phyloP scores from a whole-genome alignment of 1,140 invertebrate genomes.

The Drosophila subpulchrella region DNA sequence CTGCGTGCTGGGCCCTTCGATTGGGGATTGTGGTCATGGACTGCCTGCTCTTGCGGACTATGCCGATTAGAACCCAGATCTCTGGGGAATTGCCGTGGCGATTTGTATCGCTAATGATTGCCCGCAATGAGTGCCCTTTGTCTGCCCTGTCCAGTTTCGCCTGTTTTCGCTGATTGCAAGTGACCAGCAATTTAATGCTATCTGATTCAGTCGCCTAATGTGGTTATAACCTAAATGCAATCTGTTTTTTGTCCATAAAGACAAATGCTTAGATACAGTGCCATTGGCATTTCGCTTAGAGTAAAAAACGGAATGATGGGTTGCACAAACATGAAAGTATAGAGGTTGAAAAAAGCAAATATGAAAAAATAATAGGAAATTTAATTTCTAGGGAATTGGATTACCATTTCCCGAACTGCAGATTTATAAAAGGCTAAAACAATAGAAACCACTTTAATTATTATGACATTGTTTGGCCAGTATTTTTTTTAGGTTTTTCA shows the following conservation, averaged over 20 bases:
- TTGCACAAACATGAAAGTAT: neutral
- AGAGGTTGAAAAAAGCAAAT: neutral
- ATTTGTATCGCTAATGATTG: slow-evolving; percentile 52
- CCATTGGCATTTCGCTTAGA: neutral
- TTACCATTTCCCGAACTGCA: neutral
- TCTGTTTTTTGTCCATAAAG: slow-evolving; percentile 16
- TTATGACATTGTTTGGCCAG: no score
- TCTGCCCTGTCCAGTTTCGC: slow-evolving; percentile 20
- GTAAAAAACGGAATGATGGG: neutral
- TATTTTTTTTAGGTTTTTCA: neutral
- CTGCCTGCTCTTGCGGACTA: slow-evolving; percentile 8
- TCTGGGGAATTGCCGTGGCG: slow-evolving; percentile 48
- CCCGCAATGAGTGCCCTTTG: slow-evolving; percentile 24
- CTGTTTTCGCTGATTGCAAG: slow-evolving; percentile 49
- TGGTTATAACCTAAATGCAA: slow-evolving; percentile 10
- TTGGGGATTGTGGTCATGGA: slow-evolving; percentile 25
- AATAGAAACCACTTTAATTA: neutral
- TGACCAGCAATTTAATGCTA: slow-evolving; percentile 36
- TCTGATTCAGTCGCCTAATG: slow-evolving; percentile 19
- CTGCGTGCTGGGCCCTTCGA: slow-evolving; percentile 22
- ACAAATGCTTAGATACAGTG: slow-evolving; percentile 9
- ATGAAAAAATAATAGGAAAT: neutral
- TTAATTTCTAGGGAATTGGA: neutral
- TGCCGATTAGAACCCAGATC: slow-evolving; percentile 47
- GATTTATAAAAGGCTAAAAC: neutral